Evolutionary conservation across 2,113 vertebrate genomes (phyloP).

Genomic region (Chionodraco myersi): DNA sequence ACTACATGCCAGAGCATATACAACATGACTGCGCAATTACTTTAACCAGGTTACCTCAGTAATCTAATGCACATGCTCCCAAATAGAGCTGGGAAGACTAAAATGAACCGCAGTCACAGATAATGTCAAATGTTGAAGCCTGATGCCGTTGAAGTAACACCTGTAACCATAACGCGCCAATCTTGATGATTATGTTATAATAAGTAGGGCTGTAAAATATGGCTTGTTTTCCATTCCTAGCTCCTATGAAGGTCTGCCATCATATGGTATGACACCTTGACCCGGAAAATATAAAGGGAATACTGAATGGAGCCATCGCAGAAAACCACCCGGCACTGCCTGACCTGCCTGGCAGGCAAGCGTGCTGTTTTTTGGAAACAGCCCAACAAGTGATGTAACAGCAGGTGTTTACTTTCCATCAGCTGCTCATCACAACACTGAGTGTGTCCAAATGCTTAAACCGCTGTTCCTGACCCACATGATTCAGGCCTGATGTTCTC

Average conservation of each 20-base stretch:
- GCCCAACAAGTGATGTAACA: slow-evolving; percentile 8
- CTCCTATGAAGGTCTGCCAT: no score
- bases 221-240: no score
- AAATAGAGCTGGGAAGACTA: slow-evolving; percentile 26
- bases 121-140: no score
- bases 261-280: no score
- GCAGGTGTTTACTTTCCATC: slow-evolving; percentile 27
- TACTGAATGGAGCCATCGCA: neutral
- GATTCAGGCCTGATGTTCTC: neutral
- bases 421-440: slow-evolving; percentile 12
- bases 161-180: no score
- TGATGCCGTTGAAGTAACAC: no score
- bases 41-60: slow-evolving; percentile 66
- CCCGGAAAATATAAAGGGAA: no score
- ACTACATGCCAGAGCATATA: slow-evolving; percentile 52
- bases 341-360: neutral
- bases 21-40: slow-evolving; percentile 63
- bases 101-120: no score
- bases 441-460: neutral
- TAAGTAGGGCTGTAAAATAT: no score
- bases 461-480: neutral
- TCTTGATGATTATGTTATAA: no score
- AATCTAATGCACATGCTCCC: slow-evolving; percentile 71
- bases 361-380: neutral
- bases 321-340: neutral